These are phyloP conservation scores for Limanda limanda DNA, from an alignment of 2,113 vertebrate genomes.

Conservation along the genomic window DNA sequence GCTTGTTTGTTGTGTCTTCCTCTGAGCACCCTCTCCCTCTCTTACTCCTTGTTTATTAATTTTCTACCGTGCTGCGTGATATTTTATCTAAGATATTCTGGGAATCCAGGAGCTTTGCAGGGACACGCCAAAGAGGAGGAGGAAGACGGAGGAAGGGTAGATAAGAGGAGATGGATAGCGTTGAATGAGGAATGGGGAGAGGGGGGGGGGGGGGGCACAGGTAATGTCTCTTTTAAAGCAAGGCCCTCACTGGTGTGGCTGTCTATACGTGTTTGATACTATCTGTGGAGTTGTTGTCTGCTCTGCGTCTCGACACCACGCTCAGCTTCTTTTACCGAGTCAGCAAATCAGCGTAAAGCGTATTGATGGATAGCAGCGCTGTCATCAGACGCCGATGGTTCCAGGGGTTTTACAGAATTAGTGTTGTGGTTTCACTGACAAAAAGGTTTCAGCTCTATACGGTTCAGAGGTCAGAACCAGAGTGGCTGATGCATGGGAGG, in stretches of 20 bases:
- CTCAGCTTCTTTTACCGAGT: background rate
- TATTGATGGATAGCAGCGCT: slow-evolving; percentile 37
- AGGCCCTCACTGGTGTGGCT: slow-evolving; percentile 6
- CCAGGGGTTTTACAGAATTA: slow-evolving; percentile 19
- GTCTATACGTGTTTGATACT: slow-evolving; percentile 1
- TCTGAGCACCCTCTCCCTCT: slow-evolving; percentile 18
- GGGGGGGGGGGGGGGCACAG: slow-evolving; percentile 5
- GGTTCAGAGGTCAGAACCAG: slow-evolving; percentile 35
- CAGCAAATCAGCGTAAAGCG: background rate
- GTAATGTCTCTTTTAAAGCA: slow-evolving; percentile 10
- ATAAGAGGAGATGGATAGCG: background rate
- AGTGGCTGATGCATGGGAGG: background rate
- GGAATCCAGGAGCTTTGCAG: slow-evolving; percentile 60
- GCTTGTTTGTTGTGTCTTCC: slow-evolving; percentile 61
- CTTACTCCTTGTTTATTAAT: slow-evolving; percentile 29
- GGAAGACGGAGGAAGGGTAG: slow-evolving; percentile 2
- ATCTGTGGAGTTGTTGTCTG: slow-evolving; percentile 46
- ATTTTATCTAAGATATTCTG: slow-evolving; percentile 67
- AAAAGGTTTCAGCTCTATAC: slow-evolving; percentile 15
- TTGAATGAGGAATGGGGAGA: background rate
- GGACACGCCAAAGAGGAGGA: slow-evolving; percentile 36
- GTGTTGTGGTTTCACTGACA: background rate
- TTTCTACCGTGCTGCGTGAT: slow-evolving; percentile 32
- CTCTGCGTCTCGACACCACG: background rate
- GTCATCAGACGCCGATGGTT: slow-evolving; percentile 12